Evolutionary conservation across 2,113 vertebrate genomes (phyloP).

Genomic region (Rattus rattus): DNA sequence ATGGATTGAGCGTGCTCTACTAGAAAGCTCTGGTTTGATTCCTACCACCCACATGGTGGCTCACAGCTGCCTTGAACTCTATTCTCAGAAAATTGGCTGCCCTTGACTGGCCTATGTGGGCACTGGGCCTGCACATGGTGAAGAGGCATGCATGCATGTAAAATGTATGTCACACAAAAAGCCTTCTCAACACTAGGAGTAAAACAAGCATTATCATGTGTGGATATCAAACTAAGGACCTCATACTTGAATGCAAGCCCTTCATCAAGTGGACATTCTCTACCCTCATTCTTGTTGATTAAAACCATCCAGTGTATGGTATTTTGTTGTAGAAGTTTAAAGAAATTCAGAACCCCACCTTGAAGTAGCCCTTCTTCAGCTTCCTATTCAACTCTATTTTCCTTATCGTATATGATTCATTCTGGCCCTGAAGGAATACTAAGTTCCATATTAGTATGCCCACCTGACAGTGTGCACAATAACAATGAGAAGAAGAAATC

Average conservation of each 20-base stretch:
- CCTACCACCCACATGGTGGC: background rate
- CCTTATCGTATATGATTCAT: accelerated
- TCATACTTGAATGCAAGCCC: background rate
- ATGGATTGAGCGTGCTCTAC: background rate
- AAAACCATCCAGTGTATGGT: background rate
- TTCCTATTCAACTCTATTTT: background rate
- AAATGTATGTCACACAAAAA: background rate
- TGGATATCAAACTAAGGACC: background rate
- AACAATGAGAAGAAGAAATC: background rate
- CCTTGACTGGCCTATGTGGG: background rate
- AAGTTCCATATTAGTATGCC: accelerated
- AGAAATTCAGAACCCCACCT: background rate
- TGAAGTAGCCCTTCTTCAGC: background rate
- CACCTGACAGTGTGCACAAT: background rate
- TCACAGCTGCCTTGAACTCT: background rate
- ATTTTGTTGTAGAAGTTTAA: background rate
- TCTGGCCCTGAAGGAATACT: background rate
- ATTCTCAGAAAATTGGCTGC: background rate
- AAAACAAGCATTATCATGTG: background rate
- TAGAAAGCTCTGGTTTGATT: background rate
- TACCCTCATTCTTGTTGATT: background rate
- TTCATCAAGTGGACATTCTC: background rate
- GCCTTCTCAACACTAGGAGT: background rate
- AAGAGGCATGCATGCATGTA: background rate
- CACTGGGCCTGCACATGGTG: background rate